These are phyloP conservation scores for Halichoeres trimaculatus DNA, from an alignment of 2,113 vertebrate genomes.

Conservation along the genomic window DNA sequence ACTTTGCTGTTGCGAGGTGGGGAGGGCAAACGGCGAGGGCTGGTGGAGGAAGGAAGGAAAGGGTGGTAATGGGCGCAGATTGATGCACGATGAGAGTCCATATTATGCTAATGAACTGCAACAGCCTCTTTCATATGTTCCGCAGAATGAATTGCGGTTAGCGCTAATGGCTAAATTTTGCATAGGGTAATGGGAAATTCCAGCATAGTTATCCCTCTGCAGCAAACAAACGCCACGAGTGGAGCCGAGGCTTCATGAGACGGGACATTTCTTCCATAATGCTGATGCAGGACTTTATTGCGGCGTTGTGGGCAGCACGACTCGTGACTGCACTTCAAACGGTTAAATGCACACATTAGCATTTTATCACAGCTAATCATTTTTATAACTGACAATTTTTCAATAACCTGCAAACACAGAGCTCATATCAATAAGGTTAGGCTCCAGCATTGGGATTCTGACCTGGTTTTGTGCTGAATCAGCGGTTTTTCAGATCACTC, in stretches of 20 bases:
- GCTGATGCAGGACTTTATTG: slow-evolving; percentile 39
- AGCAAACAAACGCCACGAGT: slow-evolving; percentile 35
- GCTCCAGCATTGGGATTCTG: background rate
- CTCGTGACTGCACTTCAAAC: slow-evolving; percentile 1
- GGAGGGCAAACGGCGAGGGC: slow-evolving; percentile 24
- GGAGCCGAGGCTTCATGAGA: slow-evolving; percentile 30
- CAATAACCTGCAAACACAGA: slow-evolving; percentile 9
- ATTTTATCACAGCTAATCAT: slow-evolving; percentile 38
- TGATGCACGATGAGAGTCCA: slow-evolving; percentile 65
- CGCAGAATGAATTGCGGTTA: slow-evolving; percentile 64
- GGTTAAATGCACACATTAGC: slow-evolving; percentile 27
- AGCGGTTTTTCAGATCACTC: background rate
- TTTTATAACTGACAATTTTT: slow-evolving; percentile 18
- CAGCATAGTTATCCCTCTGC: slow-evolving; percentile 32
- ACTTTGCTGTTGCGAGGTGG: slow-evolving; percentile 45
- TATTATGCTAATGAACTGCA: slow-evolving; percentile 77
- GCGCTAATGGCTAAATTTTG: slow-evolving; percentile 64
- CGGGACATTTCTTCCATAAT: slow-evolving; percentile 29
- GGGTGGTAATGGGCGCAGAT: slow-evolving; percentile 62
- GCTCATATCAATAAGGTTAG: background rate
- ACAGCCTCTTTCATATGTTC: slow-evolving; percentile 72
- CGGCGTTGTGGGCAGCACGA: background rate
- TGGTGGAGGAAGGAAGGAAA: background rate
- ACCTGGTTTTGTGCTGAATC: background rate
- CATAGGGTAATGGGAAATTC: slow-evolving; percentile 57